Conservation (phyloP, 35 echinoderm and acorn worm species). For the Diadema setosum region DNA sequence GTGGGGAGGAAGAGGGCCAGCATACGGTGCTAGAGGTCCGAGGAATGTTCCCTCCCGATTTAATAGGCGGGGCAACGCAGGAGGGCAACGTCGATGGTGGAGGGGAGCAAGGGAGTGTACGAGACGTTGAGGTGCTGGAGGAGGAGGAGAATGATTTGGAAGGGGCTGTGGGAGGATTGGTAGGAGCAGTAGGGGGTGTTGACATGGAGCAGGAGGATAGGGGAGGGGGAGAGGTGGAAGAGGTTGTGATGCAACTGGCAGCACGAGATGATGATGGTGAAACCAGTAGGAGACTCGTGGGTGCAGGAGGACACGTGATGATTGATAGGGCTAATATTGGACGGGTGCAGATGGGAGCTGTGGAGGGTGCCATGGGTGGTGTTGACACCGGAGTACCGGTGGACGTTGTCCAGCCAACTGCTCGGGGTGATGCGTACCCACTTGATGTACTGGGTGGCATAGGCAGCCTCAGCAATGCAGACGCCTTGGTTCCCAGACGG, state of each 20-base stretch:
- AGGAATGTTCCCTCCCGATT: conserved; percentile 4
- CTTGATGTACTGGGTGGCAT: not conserved
- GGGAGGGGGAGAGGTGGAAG: not conserved
- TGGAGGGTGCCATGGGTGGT: not conserved
- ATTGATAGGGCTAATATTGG: not conserved
- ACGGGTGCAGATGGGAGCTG: not conserved
- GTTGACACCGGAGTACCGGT: not conserved
- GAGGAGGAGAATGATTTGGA: not conserved
- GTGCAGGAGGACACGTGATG: not conserved
- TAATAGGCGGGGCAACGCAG: not conserved
- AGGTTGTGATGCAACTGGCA: not conserved
- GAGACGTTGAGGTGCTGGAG: not conserved
- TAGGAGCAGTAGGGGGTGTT: not conserved
- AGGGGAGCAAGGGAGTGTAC: not conserved
- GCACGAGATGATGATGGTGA: not conserved
- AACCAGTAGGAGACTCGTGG: not conserved
- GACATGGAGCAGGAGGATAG: not conserved
- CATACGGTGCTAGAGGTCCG: not conserved
- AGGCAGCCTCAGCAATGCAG: not conserved
- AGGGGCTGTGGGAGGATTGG: not conserved
- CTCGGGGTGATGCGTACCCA: not conserved
- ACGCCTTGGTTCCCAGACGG: not conserved
- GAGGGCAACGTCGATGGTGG: not conserved
- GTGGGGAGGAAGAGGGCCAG: not conserved
- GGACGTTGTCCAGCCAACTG: not conserved